Evolutionary conservation across 2,797 vertebrate genomes (phyloP), one percentile per base, ranked within the genome.

Genomic region (Bufotes viridis): DNA sequence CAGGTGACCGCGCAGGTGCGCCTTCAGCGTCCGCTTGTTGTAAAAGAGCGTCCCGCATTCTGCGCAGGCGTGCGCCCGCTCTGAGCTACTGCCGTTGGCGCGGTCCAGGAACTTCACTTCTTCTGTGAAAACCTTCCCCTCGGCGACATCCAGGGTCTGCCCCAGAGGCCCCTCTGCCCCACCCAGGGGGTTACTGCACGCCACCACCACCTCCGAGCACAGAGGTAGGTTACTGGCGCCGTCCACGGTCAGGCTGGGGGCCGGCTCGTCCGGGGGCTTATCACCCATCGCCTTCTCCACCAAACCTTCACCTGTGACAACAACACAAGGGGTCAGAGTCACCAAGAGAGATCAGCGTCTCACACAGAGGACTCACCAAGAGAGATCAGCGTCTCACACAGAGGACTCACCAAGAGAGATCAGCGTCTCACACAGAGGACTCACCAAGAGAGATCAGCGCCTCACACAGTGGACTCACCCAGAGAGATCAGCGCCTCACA

Each of bases 21-120:
- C 79, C 55, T 86, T 89, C 53, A 89, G 57, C 4, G 88, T 83
- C 72, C 88, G 70, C 80, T 89, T 89, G 70, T 83, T 89, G 42
- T 82, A 86, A 34, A 89, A 86, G 79, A 82, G 15, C 24, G 82
- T 86, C 8, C 80, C 79, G 34, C 84, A 89, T 34, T 89, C 88
- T 0, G 88, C 84, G 26, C 84, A 89, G 26, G 84, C 84, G 53
- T 89, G 88, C 2, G 84, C 49, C 7, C 29, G 29, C 18, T 49
- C 70, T 0, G 70, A 49, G 70, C 17, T 74, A 34, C 70, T 49
- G 70, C 70, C 70, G 11, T 74, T 74, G 0, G 34, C 18, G 8
- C 29, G 34, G 34, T 74, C 70, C 9, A 22, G 15, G 49, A 74
- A 74, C 34, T 74, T 74, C 70, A 74, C 34, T 20, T 49, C 92